Base-by-base conservation (phyloP, 2,797 vertebrate genomes). In the Chiloscyllium punctatum region DNA sequence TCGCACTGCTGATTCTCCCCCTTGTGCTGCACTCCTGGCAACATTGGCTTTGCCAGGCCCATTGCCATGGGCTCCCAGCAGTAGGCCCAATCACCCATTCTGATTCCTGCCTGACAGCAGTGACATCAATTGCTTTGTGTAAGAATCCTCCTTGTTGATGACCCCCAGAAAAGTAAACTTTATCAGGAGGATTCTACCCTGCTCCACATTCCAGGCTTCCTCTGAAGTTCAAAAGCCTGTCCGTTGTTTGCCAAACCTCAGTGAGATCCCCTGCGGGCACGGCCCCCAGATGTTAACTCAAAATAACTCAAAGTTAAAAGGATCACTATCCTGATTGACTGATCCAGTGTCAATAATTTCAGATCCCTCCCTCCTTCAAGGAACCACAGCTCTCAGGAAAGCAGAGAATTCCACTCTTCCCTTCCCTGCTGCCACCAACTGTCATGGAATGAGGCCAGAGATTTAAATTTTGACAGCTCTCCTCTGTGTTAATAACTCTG, bases 391-490 rank as follows among this genome's bases (percentile, higher is more conserved):
- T 72, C 23, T 95, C 94, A 95, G 71, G 42, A 57, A 95, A 95
- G 68, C 37, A 94, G 94, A 95, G 94, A 74, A 74, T 95, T 77
- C 94, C 71, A 72, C 48, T 72, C 94, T 94, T 94, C 69, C 71
- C 71, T 74, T 77, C 69, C 94, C 94, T 53, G 68, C 94, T 95
- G 71, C 69, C 94, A 95, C 94, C 94, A 95, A 95, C 94, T 95
- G 94, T 95, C 94, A n/a, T 95, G 94, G 48, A 95, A 77, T 33
- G 30, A 74, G 71, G 94, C 94, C 94, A 95, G 94, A 15, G 71
- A 53, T 74, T 95, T 74, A 53, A 33, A 95, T 95, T 94, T 95
- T 95, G 94, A 95, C 94, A 95, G 48, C 94, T 95, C 94, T 77
- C 71, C 71, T 92, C 90, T 95, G 71, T 53, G 94, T 95, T 95